phyloP scores from a whole-genome alignment of 2,113 vertebrate genomes.

The Bombycilla garrulus region DNA sequence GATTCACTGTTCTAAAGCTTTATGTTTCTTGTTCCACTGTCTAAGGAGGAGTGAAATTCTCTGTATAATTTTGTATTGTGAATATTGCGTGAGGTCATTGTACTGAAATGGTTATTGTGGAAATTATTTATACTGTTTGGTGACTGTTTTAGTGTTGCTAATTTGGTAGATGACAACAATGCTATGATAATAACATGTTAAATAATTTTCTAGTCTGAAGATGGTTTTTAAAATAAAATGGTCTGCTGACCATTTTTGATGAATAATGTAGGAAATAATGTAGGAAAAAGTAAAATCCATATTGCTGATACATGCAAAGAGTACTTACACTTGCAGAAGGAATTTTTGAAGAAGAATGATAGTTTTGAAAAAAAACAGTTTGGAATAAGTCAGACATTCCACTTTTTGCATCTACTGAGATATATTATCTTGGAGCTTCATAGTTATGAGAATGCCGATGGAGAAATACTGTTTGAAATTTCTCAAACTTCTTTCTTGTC shows the following conservation, averaged over 20 bases:
- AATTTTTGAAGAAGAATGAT: neutral
- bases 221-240: neutral
- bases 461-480: neutral
- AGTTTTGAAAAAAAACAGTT: neutral
- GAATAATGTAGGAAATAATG: neutral
- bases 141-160: neutral
- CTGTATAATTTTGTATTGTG: neutral
- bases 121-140: neutral
- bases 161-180: neutral
- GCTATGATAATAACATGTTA: neutral
- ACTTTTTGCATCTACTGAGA: neutral
- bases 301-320: neutral
- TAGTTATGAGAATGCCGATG: neutral
- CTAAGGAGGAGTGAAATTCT: conserved; percentile 25
- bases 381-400: neutral
- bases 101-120: neutral
- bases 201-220: neutral
- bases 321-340: neutral
- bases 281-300: neutral
- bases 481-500: neutral
- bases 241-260: neutral
- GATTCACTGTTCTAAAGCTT: conserved; percentile 39
- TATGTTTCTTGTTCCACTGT: neutral
- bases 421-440: neutral
- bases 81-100: neutral